Base-by-base conservation (phyloP, 2,113 vertebrate genomes). In the Camelus dromedarius region DNA sequence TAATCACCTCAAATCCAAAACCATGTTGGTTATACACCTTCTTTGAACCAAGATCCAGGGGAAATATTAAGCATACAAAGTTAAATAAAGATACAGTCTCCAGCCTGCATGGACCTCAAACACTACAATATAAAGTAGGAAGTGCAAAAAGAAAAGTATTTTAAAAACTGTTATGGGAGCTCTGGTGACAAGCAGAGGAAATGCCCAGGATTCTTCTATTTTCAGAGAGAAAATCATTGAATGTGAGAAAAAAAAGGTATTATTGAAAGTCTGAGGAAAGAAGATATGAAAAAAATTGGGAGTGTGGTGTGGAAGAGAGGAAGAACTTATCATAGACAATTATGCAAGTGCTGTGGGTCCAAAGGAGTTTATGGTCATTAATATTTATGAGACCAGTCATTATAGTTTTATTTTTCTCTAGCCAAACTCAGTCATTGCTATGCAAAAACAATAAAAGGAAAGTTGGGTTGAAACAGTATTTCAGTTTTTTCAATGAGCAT, bases 1-100 rank as follows among this genome's bases (percentile, higher is more conserved):
- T 92, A 70, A 64, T 92, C 35, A 81, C 28, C 26, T 79, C 15
- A 91, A 64, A 80, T 38, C 26, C n/a, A 76, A 83, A 93, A 58
- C 15, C 28, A 3, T 66, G 11, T 73, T 50, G 6, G 7, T 64
- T 81, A 70, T 4, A 32, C 1, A 96, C 5, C 8, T 62, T 9
- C 24, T 24, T 24, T 46, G 5, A 96, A 52, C 8, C 32, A 89
- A 42, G 56, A n/a, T 5, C 24, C 32, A 89, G 58, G 28, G 89
- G 18, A 76, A 5, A 54, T 30, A 50, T 19, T 85, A 86, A 66
- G 10, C 28, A 92, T 26, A 54, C 22, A 52, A 56, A 73, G 52
- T 42, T 80, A 80, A 28, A 64, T 22, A 56, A 76, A 69, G 13
- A 35, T 60, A 80, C 8, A 5, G 11, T 35, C 1, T 62, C 22